Evolutionary conservation across 2,888 invertebrate genomes (phyloP), one percentile per base, ranked within the genome.

Genomic region (Gisinianus flammeolus): DNA sequence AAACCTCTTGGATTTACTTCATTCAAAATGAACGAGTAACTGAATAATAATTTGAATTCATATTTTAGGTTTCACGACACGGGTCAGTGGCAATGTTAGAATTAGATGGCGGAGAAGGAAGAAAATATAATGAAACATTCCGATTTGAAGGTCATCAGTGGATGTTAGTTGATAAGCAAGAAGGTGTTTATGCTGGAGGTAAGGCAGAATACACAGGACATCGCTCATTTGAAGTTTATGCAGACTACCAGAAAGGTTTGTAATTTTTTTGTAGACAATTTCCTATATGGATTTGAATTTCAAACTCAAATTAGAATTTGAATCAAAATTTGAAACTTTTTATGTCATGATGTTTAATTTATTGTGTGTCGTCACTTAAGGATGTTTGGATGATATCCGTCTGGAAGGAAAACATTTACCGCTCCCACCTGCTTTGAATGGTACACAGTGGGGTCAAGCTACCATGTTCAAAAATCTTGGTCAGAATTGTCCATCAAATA

Each of bases 181-280:
- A 96, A 87, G 96, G 96, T 0, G 96, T 97, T 28, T 97, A 96
- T 86, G 96, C 96, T 0, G 97, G 97, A 76, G 97, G 97, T 22
- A 96, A 96, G 88, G 96, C 96, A 1, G 96, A 96, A 86, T 97
- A 96, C 86, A 96, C 96, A 1, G 96, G 96, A 30, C 95, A 96
- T 2, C 89, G 96, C 79, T 96, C 96, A 0, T 96, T 96, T 86
- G 96, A 96, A 88, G 96, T 97, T 5, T 96, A 95, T 86, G 94
- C 95, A 0, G 96, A 97, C 87, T 96, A 95, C 88, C 95, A 96
- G 86, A 96, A 96, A 90, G 95, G 96, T 90, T 91, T 79, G 66
- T n/a, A 10, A 56, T 8, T 28, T 30, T 67, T 67, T 31, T 31
- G 19, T 16, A 12, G 5, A 6, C 30, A n/a, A 4, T 68, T 68